phyloP scores from a whole-genome alignment of 2,113 vertebrate species.

The Oncorhynchus gorbuscha region DNA sequence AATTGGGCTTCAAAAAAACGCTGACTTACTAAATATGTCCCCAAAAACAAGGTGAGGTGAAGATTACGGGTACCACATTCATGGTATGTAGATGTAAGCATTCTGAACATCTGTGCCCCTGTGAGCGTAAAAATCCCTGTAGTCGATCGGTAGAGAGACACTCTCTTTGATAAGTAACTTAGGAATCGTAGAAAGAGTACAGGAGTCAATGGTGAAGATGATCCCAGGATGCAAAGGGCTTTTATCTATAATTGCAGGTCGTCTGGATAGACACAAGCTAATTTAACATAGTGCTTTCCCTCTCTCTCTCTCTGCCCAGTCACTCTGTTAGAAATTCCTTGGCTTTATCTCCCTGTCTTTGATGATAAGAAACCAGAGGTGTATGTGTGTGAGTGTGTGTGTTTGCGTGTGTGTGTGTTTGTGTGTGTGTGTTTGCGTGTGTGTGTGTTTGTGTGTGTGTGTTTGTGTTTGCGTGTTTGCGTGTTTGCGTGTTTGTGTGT shows the following conservation, averaged over 20 bases:
- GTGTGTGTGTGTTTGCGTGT: too few relatives aligned
- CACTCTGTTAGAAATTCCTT: neutral
- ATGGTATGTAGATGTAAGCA: slow-evolving; percentile 12
- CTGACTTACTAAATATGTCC: neutral
- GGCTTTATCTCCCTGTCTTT: neutral
- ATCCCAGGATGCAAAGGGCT: slow-evolving; percentile 45
- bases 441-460: too few relatives aligned
- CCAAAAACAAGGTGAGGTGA: slow-evolving; percentile 32
- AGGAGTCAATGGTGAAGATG: slow-evolving; percentile 41
- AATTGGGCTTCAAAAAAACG: neutral
- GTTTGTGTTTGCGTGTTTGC: accelerated
- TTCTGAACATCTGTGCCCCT: slow-evolving; percentile 16
- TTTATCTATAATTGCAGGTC: slow-evolving; percentile 58
- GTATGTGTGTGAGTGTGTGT: too few relatives aligned
- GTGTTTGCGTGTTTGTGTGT: too few relatives aligned
- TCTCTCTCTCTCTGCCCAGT: neutral
- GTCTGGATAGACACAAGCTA: slow-evolving; percentile 44
- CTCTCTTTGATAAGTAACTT: slow-evolving; percentile 41
- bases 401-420: too few relatives aligned
- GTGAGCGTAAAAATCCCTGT: neutral
- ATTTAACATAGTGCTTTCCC: slow-evolving; percentile 23
- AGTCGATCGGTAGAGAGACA: slow-evolving; percentile 6
- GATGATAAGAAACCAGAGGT: slow-evolving; percentile 20
- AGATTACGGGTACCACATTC: slow-evolving; percentile 19
- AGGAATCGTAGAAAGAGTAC: slow-evolving; percentile 23